phyloP scores from a whole-genome alignment of 1,140 invertebrate species.

The Leguminivora glycinivorella region DNA sequence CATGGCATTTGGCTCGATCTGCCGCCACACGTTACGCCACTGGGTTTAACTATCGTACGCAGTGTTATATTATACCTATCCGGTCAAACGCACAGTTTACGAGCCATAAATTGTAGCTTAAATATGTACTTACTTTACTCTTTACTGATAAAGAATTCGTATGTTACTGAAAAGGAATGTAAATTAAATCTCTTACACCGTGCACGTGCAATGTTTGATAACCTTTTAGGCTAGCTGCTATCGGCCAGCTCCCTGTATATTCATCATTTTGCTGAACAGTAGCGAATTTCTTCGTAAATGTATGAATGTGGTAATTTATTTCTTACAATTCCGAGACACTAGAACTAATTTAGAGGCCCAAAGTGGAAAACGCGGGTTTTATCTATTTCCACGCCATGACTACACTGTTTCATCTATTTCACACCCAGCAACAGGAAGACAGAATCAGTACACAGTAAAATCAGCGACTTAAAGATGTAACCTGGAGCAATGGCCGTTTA shows the following conservation, averaged over 20 bases:
- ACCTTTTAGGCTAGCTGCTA: not conserved
- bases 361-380: too few species aligned
- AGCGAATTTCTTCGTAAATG: not conserved
- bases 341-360: too few species aligned
- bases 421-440: too few species aligned
- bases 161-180: not conserved
- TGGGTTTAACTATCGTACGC: slow-evolving; percentile 4
- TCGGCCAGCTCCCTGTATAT: not conserved
- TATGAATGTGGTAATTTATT: too few species aligned
- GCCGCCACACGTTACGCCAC: not conserved
- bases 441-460: slow-evolving; percentile 38
- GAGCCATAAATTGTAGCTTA: slow-evolving; percentile 34
- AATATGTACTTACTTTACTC: slow-evolving; percentile 35
- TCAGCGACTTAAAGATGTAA: slow-evolving; percentile 34
- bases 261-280: not conserved
- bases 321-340: too few species aligned
- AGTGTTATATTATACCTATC: not conserved
- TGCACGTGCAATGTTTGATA: not conserved
- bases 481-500: slow-evolving; percentile 42
- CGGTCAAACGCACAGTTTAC: slow-evolving; percentile 31
- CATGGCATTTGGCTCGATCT: too few species aligned
- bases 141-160: slow-evolving; percentile 30
- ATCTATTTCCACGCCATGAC: too few species aligned
- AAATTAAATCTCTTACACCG: not conserved
- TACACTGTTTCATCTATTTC: too few species aligned